These are phyloP conservation scores for Mesoclemmys tuberculata DNA, from an alignment of 2,113 vertebrate species.

Conservation along the genomic window DNA sequence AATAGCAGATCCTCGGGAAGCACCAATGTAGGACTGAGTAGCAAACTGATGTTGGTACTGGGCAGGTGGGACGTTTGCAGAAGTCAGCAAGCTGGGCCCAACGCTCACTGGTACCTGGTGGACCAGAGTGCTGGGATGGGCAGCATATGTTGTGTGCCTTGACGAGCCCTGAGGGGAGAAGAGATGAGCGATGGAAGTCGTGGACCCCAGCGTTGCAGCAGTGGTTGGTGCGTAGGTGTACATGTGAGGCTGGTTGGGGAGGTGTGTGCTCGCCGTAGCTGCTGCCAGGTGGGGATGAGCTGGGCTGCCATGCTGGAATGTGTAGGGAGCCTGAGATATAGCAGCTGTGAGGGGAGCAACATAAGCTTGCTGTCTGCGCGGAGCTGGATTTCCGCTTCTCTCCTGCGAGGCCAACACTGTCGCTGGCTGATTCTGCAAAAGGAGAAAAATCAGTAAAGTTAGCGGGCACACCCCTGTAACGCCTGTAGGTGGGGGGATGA, in stretches of 20 bases:
- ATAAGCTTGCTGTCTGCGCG: constrained; percentile 90
- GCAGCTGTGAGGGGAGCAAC: constrained; percentile 84
- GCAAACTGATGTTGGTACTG: constrained; percentile 90
- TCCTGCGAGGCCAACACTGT: constrained; percentile 87
- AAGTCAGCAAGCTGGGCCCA: constrained; percentile 84
- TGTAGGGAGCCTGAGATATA: constrained; percentile 89
- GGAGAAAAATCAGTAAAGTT: constrained; percentile 49
- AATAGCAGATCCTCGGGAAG: constrained; percentile 84
- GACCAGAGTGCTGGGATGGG: constrained; percentile 88
- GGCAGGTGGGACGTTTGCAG: constrained; percentile 83
- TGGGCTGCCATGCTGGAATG: constrained; percentile 90
- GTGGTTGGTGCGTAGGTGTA: constrained; percentile 93
- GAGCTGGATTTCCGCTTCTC: constrained; percentile 82
- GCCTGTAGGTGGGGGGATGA: not conserved
- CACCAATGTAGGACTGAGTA: constrained; percentile 85
- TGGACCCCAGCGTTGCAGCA: constrained; percentile 91
- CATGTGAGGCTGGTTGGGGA: constrained; percentile 88
- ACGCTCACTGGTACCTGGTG: constrained; percentile 92
- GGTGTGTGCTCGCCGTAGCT: constrained; percentile 81
- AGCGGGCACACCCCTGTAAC: not conserved
- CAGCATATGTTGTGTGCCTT: constrained; percentile 82
- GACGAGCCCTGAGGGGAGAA: constrained; percentile 86
- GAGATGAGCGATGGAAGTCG: constrained; percentile 93
- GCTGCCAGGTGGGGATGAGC: constrained; percentile 88
- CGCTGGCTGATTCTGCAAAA: constrained; percentile 87